phyloP scores from a whole-genome alignment of 2,797 vertebrate genomes.

The Sitta carolinensis region DNA sequence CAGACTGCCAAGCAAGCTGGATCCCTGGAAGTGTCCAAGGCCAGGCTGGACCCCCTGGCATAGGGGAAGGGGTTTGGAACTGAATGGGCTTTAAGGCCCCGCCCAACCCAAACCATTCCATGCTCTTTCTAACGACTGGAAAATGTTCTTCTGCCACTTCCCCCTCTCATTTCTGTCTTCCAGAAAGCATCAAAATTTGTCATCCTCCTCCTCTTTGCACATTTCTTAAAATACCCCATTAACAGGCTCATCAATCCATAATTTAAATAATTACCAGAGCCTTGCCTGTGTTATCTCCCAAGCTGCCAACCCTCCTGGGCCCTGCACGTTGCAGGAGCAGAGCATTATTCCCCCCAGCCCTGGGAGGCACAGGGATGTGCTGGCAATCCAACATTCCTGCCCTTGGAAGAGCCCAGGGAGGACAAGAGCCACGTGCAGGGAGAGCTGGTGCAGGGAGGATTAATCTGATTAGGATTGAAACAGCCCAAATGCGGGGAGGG shows the following conservation, averaged over 20 bases:
- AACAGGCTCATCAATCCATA: constrained; percentile 7
- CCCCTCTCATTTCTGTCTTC: background rate
- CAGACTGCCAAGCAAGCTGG: background rate
- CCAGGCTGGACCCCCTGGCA: background rate
- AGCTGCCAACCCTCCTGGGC: constrained; percentile 22
- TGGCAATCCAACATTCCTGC: background rate
- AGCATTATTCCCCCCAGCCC: background rate
- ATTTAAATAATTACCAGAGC: background rate
- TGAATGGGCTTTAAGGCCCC: background rate
- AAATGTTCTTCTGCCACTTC: background rate
- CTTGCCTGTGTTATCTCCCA: background rate
- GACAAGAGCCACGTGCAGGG: background rate
- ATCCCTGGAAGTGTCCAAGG: background rate
- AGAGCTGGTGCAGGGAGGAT: background rate
- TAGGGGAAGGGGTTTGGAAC: background rate
- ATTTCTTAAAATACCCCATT: constrained; percentile 18
- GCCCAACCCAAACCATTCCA: background rate
- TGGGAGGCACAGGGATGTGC: background rate
- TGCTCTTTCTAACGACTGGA: background rate
- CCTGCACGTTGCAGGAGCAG: background rate
- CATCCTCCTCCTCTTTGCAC: background rate
- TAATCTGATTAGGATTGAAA: constrained; percentile 21
- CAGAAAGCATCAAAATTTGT: background rate
- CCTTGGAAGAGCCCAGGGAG: background rate
- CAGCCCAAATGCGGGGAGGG: background rate